Evolutionary conservation across 2,797 vertebrate genomes (phyloP), one percentile per base, ranked within the genome.

Genomic region (Leptodactylus fallax): DNA sequence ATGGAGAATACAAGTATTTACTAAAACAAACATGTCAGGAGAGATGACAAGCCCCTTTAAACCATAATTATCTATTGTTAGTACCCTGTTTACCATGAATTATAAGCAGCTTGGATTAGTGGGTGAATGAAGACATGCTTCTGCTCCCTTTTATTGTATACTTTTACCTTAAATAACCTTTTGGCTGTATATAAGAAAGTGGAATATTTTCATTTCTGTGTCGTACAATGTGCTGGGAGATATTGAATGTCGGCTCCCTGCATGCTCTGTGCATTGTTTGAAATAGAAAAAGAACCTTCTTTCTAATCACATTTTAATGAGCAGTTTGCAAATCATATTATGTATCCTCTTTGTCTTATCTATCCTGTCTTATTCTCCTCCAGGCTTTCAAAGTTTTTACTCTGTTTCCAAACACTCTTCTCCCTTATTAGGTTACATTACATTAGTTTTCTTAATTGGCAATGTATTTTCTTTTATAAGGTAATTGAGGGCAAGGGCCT

Each of bases 401-500:
- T 86, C 79, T 86, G 83, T 83, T 89, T 89, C 84, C 84, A 82
- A 86, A 81, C 87, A 85, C 79, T 53, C 82, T 72, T 82, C 72
- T 51, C 76, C 81, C 36, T 89, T 89, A 89, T 86, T 89, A 86
- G 72, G 84, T 89, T 89, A 86, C 79, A 89, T 89, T 89, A 78
- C 84, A 89, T 89, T 86, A 86, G 88, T 85, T 89, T 86, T 86
- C 88, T 56, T 89, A 89, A 89, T 86, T 90, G 49, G 83, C 90
- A 90, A 89, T 92, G 10, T 91, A 92, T 14, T 90, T 93, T 90
- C 10, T 90, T 10, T 85, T 93, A 91, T 83, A 90, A 99, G 98
- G 93, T 98, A 83, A 88, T 96, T 90, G 97, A 96, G 92, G 95
- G 93, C 81, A 96, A 95, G 92, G 96, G 96, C 81, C 96, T 99